Base-by-base conservation (phyloP, 2,888 invertebrate species). In the Drosophila infuscata region DNA sequence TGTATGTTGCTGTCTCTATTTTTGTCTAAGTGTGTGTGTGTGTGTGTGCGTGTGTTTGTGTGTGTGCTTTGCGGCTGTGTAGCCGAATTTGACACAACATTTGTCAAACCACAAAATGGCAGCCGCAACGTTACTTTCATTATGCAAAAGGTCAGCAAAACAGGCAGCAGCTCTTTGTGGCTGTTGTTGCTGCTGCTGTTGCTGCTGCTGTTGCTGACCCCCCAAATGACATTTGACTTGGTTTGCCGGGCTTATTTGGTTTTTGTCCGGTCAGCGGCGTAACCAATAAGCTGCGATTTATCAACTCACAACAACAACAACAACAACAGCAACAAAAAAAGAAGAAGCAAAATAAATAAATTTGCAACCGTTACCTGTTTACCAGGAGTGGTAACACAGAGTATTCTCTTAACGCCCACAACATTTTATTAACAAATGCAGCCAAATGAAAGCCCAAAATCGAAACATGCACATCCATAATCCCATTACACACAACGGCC, bases 21-120 rank as follows among this genome's bases (percentile, higher is more conserved):
- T 35, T 46, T 46, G 46, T 46, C 25, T 46, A 46, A 46, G 51
- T 53, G 12, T 48, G 32, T 68, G 35, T 66, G 35, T 62, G 49
- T 64, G 49, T 59, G 60, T 66, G 65, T 20, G 12, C 64, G 17
- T 77, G 35, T 57, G 57, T 68, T 43, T 73, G 15, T 70, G 70
- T 65, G 68, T 74, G 66, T 76, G 76, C 69, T 78, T 88, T 82
- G 87, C 64, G 86, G 86, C 76, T 86, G 72, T 78, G 81, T 81
- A 81, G 82, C 87, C 82, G 79, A 89, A 90, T 88, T 88, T 88
- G 88, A 88, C 88, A 90, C 88, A 90, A 90, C 88, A 88, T 88
- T 88, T 88, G 88, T 90, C 90, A 88, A 88, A 89, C 88, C 88
- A 74, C 88, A 88, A 90, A 88, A 88, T 88, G 90, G 87, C 82